phyloP scores from a whole-genome alignment of 2,113 vertebrate genomes.

The Emberiza fucata region DNA sequence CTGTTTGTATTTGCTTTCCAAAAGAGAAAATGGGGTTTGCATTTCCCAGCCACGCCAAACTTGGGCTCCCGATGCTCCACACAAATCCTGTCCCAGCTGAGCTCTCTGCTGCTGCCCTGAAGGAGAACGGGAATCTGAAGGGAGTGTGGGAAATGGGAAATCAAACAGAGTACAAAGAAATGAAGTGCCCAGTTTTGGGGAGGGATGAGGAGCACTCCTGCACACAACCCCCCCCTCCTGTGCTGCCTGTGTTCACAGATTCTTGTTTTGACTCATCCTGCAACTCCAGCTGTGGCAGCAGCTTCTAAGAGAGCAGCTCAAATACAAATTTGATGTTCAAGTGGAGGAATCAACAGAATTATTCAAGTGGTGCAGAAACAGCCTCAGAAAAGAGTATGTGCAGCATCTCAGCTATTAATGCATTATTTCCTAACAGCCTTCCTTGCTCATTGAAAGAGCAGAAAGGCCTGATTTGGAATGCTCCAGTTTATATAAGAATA shows the following conservation, averaged over 20 bases:
- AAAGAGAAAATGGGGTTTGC: slow-evolving; percentile 6
- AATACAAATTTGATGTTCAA: background rate
- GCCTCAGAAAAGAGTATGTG: background rate
- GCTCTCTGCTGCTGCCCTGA: slow-evolving; percentile 21
- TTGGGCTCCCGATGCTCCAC: background rate
- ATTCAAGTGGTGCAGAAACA: background rate
- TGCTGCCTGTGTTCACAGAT: background rate
- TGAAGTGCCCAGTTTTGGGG: background rate
- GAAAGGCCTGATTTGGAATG: background rate
- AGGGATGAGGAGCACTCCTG: background rate
- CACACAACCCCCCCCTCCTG: background rate
- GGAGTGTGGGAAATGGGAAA: slow-evolving; percentile 15
- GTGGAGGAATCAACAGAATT: slow-evolving; percentile 27
- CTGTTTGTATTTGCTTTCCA: background rate
- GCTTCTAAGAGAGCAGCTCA: background rate
- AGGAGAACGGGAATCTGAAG: background rate
- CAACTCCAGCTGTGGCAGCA: background rate
- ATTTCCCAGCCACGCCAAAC: background rate
- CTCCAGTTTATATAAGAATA: background rate
- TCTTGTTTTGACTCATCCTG: background rate
- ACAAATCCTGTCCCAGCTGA: background rate
- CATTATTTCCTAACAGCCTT: background rate
- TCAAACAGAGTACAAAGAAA: background rate
- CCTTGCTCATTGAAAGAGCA: background rate
- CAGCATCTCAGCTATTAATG: background rate